Evolutionary conservation across 2,797 vertebrate genomes (phyloP).

Genomic region (Enteromius radiatus): DNA sequence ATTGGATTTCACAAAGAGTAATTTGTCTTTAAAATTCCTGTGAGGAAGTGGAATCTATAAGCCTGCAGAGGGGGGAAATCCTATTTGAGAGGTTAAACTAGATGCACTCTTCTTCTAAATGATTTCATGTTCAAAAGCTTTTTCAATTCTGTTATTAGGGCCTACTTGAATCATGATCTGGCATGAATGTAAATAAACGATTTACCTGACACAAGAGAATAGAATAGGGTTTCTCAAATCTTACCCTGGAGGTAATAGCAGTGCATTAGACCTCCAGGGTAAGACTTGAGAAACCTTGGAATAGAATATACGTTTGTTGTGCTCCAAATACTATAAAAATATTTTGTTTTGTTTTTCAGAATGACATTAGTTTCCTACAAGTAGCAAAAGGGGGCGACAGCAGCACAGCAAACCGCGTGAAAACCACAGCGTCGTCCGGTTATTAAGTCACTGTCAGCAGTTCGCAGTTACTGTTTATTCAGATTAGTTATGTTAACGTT

Average conservation of each 20-base stretch:
- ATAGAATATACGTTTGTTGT: not conserved
- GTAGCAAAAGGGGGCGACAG: conserved; percentile 10
- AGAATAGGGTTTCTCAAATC: no score
- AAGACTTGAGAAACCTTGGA: no score
- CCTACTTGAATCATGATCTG: conserved; percentile 13
- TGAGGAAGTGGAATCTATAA: conserved; percentile 11
- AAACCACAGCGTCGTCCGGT: not conserved
- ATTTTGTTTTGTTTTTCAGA: no score
- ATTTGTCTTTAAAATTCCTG: not conserved
- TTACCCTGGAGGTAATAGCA: no score
- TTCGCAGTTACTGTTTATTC: not conserved
- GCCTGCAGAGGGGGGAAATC: conserved; percentile 1
- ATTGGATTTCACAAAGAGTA: not conserved
- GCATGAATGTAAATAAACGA: not conserved
- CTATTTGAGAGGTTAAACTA: conserved; percentile 25
- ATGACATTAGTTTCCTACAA: not conserved
- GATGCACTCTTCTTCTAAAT: conserved; percentile 7
- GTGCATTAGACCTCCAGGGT: no score
- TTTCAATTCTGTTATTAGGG: conserved; percentile 27
- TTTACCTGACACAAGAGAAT: not conserved
- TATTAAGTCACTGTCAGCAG: not conserved
- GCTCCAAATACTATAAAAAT: not conserved
- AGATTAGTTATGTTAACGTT: not conserved
- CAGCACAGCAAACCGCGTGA: not conserved
- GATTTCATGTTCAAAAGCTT: conserved; percentile 36